These are phyloP conservation scores for Eucera pruinosa DNA, from an alignment of 2,888 invertebrate genomes.

Conservation along the genomic window DNA sequence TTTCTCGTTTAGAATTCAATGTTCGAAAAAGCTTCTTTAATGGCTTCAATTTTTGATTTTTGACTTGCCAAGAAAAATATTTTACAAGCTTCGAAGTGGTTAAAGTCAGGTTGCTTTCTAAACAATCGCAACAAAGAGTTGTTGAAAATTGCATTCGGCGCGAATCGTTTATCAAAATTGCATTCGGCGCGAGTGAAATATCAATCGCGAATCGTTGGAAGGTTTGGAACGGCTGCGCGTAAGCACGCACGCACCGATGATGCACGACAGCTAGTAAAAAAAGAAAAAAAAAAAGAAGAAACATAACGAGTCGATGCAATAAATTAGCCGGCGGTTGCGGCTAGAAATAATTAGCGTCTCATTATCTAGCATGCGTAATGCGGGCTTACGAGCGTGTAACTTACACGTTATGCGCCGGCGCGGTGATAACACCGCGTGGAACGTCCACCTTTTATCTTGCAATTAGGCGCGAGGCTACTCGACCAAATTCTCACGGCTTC, in stretches of 20 bases:
- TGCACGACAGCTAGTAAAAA: conserved; percentile 7
- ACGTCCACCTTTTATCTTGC: conserved; percentile 41
- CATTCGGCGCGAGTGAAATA: background rate
- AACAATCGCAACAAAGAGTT: too few relatives aligned
- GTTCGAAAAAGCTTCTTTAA: too few relatives aligned
- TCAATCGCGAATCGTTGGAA: background rate
- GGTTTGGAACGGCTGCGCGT: conserved; percentile 6
- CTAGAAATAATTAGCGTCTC: conserved; percentile 53
- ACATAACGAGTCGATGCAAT: conserved; percentile 4
- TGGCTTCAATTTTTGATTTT: too few relatives aligned
- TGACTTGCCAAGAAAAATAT: too few relatives aligned
- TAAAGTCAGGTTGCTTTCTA: too few relatives aligned
- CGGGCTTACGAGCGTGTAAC: conserved; percentile 46
- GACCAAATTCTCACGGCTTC: conserved; percentile 30
- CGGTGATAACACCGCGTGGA: conserved; percentile 21
- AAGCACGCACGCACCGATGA: conserved; percentile 16
- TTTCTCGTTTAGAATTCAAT: too few relatives aligned
- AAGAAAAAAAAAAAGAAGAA: too few relatives aligned
- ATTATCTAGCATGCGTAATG: conserved; percentile 55
- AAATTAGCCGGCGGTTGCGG: conserved; percentile 41
- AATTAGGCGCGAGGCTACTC: conserved; percentile 55
- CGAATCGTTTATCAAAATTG: too few relatives aligned
- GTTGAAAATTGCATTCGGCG: too few relatives aligned
- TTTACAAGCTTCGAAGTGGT: too few relatives aligned
- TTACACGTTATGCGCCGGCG: conserved; percentile 29